Evolutionary conservation across 1,140 invertebrate genomes (phyloP).

Genomic region (Drosophila leontia): DNA sequence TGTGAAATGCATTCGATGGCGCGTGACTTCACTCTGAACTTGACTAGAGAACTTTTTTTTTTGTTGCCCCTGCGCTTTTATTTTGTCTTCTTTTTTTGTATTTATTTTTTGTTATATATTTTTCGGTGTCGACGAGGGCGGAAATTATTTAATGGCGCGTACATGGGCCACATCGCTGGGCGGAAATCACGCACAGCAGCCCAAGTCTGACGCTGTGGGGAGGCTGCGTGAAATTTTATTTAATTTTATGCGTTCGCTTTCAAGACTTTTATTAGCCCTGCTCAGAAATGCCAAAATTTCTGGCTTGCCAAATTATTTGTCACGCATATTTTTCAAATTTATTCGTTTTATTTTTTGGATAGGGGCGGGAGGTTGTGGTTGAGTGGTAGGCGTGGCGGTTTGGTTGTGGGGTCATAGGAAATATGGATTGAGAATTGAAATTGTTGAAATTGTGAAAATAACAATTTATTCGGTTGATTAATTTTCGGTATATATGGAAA

Average conservation of each 20-base stretch:
- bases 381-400: slow-evolving; percentile 12
- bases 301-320: slow-evolving; percentile 54
- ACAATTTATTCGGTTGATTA: slow-evolving; percentile 17
- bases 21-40: slow-evolving; percentile 60
- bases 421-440: slow-evolving; percentile 20
- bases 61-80: too few species aligned
- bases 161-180: slow-evolving; percentile 65
- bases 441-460: slow-evolving; percentile 3
- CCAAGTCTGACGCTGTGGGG: slow-evolving; percentile 48
- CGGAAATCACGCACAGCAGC: slow-evolving; percentile 78
- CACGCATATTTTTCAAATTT: slow-evolving; percentile 52
- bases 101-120: slow-evolving; percentile 5
- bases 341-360: background rate
- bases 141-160: slow-evolving; percentile 83
- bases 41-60: slow-evolving; percentile 29
- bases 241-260: slow-evolving; percentile 53
- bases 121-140: slow-evolving; percentile 54
- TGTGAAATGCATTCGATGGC: slow-evolving; percentile 71
- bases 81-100: too few species aligned
- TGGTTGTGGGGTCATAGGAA: background rate
- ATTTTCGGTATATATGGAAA: background rate
- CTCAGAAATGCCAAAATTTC: slow-evolving; percentile 16
- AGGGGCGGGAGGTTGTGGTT: slow-evolving; percentile 1
- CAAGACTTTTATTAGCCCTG: slow-evolving; percentile 63
- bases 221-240: slow-evolving; percentile 74